Percentiles rank a stretch among this genome's conserved stretches.
These are phyloP conservation scores for Eupelmus urozonus DNA, from an alignment of 2,888 invertebrate genomes.

Conservation along the genomic window DNA sequence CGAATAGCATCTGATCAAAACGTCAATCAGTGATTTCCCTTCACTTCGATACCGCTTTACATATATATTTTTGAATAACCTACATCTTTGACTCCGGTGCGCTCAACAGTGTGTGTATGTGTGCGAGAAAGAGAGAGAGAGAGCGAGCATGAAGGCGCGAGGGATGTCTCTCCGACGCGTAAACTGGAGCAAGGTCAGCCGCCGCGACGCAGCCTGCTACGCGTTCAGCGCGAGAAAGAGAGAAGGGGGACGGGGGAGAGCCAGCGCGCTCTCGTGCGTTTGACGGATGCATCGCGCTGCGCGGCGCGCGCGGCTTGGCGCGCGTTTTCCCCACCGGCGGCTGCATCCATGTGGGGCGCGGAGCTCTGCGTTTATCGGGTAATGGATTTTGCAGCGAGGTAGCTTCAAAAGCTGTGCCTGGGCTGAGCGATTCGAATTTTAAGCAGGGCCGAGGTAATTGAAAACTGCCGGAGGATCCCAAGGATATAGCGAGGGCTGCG, in stretches of 20 bases:
- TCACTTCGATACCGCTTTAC: no score
- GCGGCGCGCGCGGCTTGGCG: not conserved
- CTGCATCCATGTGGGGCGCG: no score
- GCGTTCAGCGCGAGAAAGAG: no score
- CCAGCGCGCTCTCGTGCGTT: constrained; percentile 12
- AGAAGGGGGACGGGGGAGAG: not conserved
- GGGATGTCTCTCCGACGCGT: constrained; percentile 52
- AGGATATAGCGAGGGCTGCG: not conserved
- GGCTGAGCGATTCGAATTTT: no score
- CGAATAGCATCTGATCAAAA: no score
- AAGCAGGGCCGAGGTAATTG: no score
- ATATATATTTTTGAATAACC: constrained; percentile 60
- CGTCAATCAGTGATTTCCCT: no score
- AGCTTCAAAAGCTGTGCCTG: not conserved
- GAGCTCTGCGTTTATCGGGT: no score
- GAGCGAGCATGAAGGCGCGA: constrained; percentile 35
- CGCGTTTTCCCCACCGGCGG: no score
- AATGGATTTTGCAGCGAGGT: no score
- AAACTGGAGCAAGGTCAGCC: constrained; percentile 62
- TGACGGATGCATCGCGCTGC: constrained; percentile 41
- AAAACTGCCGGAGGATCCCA: not conserved
- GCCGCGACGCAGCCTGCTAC: constrained; percentile 24
- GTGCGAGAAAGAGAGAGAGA: constrained; percentile 30
- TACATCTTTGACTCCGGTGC: constrained; percentile 50
- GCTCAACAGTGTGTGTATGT: no score